These are phyloP conservation scores for Melipona bicolor DNA, from an alignment of 2,888 invertebrate species.

Conservation along the genomic window DNA sequence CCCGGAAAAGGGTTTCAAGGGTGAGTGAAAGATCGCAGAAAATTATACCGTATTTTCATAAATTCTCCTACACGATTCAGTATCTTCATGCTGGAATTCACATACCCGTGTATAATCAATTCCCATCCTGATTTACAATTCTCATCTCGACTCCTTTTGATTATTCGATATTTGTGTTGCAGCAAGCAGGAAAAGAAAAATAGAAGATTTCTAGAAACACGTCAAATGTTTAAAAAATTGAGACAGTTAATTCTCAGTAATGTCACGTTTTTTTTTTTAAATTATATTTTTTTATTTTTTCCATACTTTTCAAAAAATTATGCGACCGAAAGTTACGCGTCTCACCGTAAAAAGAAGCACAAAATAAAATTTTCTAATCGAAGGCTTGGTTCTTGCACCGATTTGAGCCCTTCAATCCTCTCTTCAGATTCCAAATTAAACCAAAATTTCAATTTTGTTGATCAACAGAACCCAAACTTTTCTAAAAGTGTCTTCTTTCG, in stretches of 20 bases:
- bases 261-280: not conserved
- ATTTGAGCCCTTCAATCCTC: too few relatives aligned
- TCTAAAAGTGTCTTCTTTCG: too few relatives aligned
- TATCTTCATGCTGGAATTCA: not conserved
- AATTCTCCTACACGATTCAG: not conserved
- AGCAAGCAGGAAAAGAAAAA: not conserved
- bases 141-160: too few relatives aligned
- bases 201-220: not conserved
- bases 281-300: not conserved
- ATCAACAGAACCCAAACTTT: too few relatives aligned
- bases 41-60: constrained; percentile 21
- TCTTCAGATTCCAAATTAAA: too few relatives aligned
- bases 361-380: too few relatives aligned
- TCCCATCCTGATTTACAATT: not conserved
- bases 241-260: not conserved
- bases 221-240: not conserved
- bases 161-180: not conserved
- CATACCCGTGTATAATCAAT: not conserved
- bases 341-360: too few relatives aligned
- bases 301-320: too few relatives aligned
- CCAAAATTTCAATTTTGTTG: too few relatives aligned
- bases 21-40: constrained; percentile 68
- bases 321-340: too few relatives aligned
- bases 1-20: constrained; percentile 83
- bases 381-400: too few relatives aligned